Evolutionary conservation across 2,797 vertebrate genomes (phyloP).

Genomic region (Paratrypauchen microcephalus): DNA sequence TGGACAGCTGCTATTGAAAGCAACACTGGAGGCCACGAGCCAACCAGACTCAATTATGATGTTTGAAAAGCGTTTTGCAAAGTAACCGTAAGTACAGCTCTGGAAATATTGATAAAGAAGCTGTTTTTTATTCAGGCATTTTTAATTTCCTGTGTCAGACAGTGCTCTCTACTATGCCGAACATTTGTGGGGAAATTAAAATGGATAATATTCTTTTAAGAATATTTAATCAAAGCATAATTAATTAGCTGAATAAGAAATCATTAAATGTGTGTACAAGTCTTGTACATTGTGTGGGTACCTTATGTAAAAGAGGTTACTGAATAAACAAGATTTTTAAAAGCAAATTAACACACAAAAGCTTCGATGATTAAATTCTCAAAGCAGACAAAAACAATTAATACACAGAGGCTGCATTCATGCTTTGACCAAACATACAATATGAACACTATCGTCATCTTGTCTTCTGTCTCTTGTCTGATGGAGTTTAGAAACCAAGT

Average conservation of each 20-base stretch:
- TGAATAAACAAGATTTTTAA: neutral
- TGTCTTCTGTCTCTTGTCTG: no score
- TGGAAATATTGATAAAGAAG: slow-evolving; percentile 14
- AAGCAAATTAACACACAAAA: no score
- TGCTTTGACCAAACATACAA: no score
- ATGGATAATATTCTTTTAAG: neutral
- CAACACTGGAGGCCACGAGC: slow-evolving; percentile 37
- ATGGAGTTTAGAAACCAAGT: no score
- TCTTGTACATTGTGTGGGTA: neutral
- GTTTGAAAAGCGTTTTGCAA: slow-evolving; percentile 4
- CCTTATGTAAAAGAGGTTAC: neutral
- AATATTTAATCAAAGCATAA: neutral
- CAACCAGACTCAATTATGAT: slow-evolving; percentile 56
- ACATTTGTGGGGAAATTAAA: neutral
- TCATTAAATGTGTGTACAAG: neutral
- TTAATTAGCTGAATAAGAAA: neutral
- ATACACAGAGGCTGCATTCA: no score
- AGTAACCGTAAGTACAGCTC: neutral
- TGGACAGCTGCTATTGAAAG: slow-evolving; percentile 53
- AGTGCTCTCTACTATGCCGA: slow-evolving; percentile 7
- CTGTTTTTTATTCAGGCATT: slow-evolving; percentile 15
- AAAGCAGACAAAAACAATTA: no score
- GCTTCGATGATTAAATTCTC: no score
- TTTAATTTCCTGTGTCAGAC: slow-evolving; percentile 14
- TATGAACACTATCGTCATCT: no score